Evolutionary conservation across 2,113 vertebrate species (phyloP).

Genomic region (Crotophaga sulcirostris): DNA sequence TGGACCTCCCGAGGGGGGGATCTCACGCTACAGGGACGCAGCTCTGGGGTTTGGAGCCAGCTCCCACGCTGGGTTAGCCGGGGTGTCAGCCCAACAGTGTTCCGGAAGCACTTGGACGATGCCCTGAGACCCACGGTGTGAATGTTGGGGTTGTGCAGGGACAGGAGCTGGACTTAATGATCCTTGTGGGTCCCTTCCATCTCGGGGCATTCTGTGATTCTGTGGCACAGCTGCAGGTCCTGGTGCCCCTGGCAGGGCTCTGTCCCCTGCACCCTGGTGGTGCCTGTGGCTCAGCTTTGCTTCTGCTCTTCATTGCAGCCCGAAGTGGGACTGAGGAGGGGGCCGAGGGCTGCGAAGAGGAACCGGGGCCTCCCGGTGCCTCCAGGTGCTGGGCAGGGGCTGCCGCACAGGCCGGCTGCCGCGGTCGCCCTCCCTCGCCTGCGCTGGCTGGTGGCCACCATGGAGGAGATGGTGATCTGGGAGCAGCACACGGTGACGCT

Average conservation of each 20-base stretch:
- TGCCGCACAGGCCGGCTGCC: accelerated
- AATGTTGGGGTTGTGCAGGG: too few species aligned
- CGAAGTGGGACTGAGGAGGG: neutral
- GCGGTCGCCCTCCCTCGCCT: accelerated
- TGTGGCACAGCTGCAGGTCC: neutral
- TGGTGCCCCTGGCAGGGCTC: accelerated
- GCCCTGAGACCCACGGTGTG: too few species aligned
- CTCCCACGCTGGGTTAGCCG: accelerated
- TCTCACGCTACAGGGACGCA: neutral
- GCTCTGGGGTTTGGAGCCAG: neutral
- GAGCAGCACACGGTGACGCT: conserved; percentile 92
- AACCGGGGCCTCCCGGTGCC: accelerated
- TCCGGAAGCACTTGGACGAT: too few species aligned
- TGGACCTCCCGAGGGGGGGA: neutral
- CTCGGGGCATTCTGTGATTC: too few species aligned
- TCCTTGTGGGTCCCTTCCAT: too few species aligned
- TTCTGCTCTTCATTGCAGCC: neutral
- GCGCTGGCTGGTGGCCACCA: conserved; percentile 74
- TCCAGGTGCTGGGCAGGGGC: neutral
- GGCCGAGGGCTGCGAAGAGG: neutral
- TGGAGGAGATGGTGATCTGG: conserved; percentile 97
- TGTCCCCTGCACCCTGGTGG: neutral
- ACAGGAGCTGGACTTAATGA: too few species aligned
- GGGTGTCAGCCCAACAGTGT: too few species aligned
- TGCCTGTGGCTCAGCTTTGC: neutral